Evolutionary conservation across 2,797 vertebrate species (phyloP).

Genomic region (Premnoplex brunnescens): DNA sequence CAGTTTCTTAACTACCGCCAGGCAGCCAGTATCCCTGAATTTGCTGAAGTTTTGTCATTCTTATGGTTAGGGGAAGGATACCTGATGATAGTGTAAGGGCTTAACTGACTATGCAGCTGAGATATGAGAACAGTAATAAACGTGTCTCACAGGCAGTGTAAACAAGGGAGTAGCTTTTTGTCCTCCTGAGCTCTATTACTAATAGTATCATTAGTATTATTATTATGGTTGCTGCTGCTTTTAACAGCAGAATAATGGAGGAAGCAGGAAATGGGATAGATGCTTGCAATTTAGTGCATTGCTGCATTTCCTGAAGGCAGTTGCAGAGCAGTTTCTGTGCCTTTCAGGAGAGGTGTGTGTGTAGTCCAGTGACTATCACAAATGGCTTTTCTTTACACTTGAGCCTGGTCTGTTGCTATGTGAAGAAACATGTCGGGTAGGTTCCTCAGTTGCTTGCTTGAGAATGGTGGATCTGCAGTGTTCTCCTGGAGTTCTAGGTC

Average conservation of each 20-base stretch:
- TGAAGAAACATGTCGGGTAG: not conserved
- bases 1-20: not conserved
- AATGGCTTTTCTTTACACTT: not conserved
- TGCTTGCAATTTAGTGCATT: not conserved
- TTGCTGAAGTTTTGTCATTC: not conserved
- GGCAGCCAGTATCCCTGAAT: not conserved
- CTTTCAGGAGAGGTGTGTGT: not conserved
- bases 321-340: fast-evolving
- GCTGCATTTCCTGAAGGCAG: not conserved
- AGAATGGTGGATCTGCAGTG: not conserved
- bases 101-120: not conserved
- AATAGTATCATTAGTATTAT: not conserved
- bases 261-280: not conserved
- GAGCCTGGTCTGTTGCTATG: not conserved
- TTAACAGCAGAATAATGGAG: not conserved
- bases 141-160: fast-evolving
- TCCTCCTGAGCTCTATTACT: not conserved
- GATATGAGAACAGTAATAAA: not conserved
- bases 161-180: not conserved
- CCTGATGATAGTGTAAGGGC: not conserved
- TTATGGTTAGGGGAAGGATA: not conserved
- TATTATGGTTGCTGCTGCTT: not conserved
- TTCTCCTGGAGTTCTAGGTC: not conserved
- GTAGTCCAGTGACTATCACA: not conserved
- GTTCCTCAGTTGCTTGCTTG: not conserved